Conservation (phyloP, 1,140 invertebrate genomes). For the Popillia japonica region DNA sequence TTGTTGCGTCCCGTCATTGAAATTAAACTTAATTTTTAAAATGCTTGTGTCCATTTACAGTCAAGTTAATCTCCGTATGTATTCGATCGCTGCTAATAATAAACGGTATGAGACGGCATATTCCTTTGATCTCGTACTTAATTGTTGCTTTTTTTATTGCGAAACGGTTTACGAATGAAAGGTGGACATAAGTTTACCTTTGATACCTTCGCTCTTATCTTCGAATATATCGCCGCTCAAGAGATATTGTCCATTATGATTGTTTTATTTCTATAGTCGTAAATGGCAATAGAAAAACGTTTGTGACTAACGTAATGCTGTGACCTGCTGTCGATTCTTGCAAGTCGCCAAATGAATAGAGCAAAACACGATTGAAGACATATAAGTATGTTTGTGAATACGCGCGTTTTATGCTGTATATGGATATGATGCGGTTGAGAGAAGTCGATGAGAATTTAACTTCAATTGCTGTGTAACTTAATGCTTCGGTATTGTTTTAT, state of each 20-base stretch:
- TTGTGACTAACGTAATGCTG: conserved; percentile 6
- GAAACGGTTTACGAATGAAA: conserved; percentile 11
- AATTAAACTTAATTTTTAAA: conserved; percentile 21
- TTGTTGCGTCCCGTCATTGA: conserved; percentile 8
- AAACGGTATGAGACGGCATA: conserved; percentile 8
- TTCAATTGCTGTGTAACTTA: background rate
- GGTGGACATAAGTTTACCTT: background rate
- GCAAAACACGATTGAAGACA: background rate
- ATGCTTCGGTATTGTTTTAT: background rate
- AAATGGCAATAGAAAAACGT: conserved; percentile 4
- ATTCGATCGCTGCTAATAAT: background rate
- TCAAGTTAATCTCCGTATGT: conserved; percentile 3
- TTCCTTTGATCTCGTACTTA: conserved; percentile 20
- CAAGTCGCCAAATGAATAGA: background rate
- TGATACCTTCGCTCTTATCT: conserved; percentile 14
- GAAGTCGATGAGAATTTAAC: conserved; percentile 7
- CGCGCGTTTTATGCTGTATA: background rate
- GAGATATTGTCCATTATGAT: conserved; percentile 30
- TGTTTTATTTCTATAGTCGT: background rate
- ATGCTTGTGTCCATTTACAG: conserved; percentile 12
- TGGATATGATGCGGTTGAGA: background rate
- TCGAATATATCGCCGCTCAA: background rate
- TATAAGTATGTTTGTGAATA: conserved; percentile 4
- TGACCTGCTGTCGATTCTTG: conserved; percentile 17
- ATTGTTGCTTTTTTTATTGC: conserved; percentile 9